Percentiles rank a stretch among this genome's conserved stretches.
Conservation (phyloP, 1,140 invertebrate species). For the Aphelenchoides fujianensis region DNA sequence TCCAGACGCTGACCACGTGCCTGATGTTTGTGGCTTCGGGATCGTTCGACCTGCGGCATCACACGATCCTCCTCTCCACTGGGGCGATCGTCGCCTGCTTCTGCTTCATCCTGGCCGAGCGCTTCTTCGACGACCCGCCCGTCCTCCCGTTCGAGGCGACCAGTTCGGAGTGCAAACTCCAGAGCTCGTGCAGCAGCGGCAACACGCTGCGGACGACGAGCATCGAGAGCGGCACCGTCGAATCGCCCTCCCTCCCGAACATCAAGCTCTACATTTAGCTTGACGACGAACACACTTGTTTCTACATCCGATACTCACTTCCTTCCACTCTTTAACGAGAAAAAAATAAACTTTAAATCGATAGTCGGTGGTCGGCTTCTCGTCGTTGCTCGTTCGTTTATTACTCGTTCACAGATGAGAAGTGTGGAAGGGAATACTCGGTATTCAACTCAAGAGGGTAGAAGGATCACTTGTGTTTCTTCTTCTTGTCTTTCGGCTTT, state of each 20-base stretch:
- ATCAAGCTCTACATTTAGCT: neutral
- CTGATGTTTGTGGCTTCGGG: neutral
- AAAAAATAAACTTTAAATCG: too few relatives aligned
- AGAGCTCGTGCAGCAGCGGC: neutral
- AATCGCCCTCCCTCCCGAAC: neutral
- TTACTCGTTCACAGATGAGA: too few relatives aligned
- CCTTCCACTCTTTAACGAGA: too few relatives aligned
- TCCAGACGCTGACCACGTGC: constrained; percentile 62
- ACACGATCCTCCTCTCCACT: neutral
- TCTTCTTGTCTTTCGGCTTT: too few relatives aligned
- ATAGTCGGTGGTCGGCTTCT: too few relatives aligned
- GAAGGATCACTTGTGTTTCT: too few relatives aligned
- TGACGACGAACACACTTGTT: too few relatives aligned
- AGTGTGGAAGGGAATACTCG: too few relatives aligned
- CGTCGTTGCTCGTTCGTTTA: too few relatives aligned
- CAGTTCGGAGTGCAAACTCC: neutral
- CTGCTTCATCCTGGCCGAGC: neutral
- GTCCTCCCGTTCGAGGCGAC: neutral
- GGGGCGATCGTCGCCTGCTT: neutral
- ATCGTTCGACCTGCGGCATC: neutral
- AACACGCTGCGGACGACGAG: neutral
- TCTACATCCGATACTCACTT: too few relatives aligned
- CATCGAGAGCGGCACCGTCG: neutral
- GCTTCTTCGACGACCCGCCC: neutral
- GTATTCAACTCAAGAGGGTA: too few relatives aligned